Percentiles rank a stretch among this genome's conserved stretches.
Conservation (phyloP, 1,140 invertebrate species). For the Diachasmimorpha longicaudata region DNA sequence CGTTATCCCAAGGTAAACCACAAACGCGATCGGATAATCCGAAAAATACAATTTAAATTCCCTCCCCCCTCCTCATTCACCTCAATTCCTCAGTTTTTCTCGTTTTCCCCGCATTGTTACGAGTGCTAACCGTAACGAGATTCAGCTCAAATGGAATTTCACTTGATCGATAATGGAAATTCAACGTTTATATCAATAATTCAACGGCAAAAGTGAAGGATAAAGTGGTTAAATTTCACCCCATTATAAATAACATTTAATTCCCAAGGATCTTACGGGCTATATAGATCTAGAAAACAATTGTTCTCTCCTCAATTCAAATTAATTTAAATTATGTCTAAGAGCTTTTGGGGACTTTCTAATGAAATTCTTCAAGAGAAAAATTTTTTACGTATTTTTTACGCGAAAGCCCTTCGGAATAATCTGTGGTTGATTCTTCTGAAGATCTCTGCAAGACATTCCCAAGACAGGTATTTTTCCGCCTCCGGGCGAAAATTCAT, state of each 20-base stretch:
- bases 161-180: background rate
- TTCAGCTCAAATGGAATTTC: background rate
- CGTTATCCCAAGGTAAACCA: slow-evolving; percentile 81
- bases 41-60: slow-evolving; percentile 2
- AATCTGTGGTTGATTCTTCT: no score
- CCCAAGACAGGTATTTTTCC: background rate
- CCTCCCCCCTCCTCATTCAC: background rate
- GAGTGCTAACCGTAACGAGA: background rate
- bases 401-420: no score
- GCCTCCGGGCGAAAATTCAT: no score
- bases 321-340: no score
- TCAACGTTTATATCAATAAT: background rate
- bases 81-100: background rate
- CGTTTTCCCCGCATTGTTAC: background rate
- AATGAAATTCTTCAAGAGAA: no score
- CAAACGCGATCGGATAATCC: background rate
- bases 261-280: background rate
- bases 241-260: background rate
- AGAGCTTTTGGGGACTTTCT: no score
- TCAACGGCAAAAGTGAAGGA: background rate
- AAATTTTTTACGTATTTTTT: no score
- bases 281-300: no score
- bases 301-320: no score
- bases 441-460: no score
- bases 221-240: background rate